Evolutionary conservation across 64 coral and sea anemone genomes (phyloP), one percentile per base, ranked within the genome.

Genomic region (Montipora cactus): DNA sequence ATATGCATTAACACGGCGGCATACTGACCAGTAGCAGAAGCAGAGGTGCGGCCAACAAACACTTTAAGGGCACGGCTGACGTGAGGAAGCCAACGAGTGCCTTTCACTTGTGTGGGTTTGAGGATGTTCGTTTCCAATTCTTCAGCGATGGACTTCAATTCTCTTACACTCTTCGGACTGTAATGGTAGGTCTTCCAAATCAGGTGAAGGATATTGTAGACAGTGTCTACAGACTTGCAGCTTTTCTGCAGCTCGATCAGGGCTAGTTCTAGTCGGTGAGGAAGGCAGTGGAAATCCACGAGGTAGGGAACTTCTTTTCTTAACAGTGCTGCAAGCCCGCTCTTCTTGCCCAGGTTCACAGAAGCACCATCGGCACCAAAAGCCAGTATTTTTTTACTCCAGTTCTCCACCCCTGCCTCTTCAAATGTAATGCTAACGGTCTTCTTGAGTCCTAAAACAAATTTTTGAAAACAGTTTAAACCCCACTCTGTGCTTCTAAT

Each of bases 351-450:
- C 25, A 73, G 66, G 67, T 87, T 87, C 47, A 87, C 87, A n/a
- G 87, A 77, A 14, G 87, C 87, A 18, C 87, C 87, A 89, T 89
- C 73, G 77, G 87, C 49, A 45, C 84, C 84, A 57, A 87, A 62
- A 47, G 52, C 83, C 67, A 87, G 59, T 21, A 87, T 19, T 45
- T 64, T 87, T 18, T 28, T 28, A 28, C 25, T 28, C 25, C 25
- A 28, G 25, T 28, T 28, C 25, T 28, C 25, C 25, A 28, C 25
- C 25, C 25, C 25, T 28, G 25, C 25, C 25, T 28, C 25, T 28
- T 28, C 25, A 28, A 28, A 28, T 28, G 25, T 28, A 28, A 0
- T 0, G 0, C 25, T 28, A 28, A 28, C 25, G 25, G 25, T 28
- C 25, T 28, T 28, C 25, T 28, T 28, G 25, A 28, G 25, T 28